Percentiles rank a stretch among this genome's conserved stretches.
phyloP scores from a whole-genome alignment of 1,140 invertebrate species.

The Sycophaga agraensis region DNA sequence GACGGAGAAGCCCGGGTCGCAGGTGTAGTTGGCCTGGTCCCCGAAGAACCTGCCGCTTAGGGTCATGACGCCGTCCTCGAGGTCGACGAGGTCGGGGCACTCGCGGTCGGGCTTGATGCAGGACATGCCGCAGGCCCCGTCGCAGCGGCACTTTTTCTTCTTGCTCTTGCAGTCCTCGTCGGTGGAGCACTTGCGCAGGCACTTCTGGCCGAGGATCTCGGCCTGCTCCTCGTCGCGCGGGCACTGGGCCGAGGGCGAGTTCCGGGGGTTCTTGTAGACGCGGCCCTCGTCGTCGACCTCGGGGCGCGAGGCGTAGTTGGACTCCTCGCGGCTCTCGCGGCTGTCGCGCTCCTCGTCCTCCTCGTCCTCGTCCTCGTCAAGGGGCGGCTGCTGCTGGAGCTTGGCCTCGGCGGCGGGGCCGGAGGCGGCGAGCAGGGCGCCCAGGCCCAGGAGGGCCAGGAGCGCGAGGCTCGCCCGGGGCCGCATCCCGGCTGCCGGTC shows the following conservation, averaged over 20 bases:
- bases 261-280: slow-evolving; percentile 86
- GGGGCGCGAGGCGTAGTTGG: slow-evolving; percentile 56
- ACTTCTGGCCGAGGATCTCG: slow-evolving; percentile 71
- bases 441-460: slow-evolving; percentile 40
- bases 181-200: slow-evolving; percentile 88
- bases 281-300: slow-evolving; percentile 72
- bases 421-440: slow-evolving; percentile 32
- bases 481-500: slow-evolving; percentile 36
- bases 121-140: slow-evolving; percentile 93
- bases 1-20: slow-evolving; percentile 82
- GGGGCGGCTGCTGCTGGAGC: slow-evolving; percentile 39
- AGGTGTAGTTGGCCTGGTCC: slow-evolving; percentile 77
- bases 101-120: slow-evolving; percentile 94
- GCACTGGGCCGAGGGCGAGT: slow-evolving; percentile 80
- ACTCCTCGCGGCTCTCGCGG: slow-evolving; percentile 61
- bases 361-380: slow-evolving; percentile 54
- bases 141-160: slow-evolving; percentile 95
- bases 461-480: slow-evolving; percentile 34
- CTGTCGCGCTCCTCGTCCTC: slow-evolving; percentile 66
- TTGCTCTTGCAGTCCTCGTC: slow-evolving; percentile 96
- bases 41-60: slow-evolving; percentile 77
- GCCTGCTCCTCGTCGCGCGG: slow-evolving; percentile 79
- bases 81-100: slow-evolving; percentile 74
- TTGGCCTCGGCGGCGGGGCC: slow-evolving; percentile 48
- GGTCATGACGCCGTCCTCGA: slow-evolving; percentile 70